These are phyloP conservation scores for Oasisia sp. DNA, from an alignment of 2,888 invertebrate genomes.

Conservation along the genomic window DNA sequence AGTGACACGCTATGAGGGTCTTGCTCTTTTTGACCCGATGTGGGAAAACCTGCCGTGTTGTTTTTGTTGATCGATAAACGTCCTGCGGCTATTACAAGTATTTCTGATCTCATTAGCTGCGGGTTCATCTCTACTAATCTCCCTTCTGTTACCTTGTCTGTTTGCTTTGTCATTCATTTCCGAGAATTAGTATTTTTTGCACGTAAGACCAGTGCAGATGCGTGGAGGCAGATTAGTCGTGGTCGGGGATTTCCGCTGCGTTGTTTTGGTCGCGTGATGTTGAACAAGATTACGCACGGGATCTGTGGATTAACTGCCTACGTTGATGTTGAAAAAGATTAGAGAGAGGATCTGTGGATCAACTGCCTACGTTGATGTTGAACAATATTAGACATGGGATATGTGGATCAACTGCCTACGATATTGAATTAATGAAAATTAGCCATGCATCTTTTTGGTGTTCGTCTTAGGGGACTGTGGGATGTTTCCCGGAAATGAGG, in stretches of 20 bases:
- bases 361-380: background rate
- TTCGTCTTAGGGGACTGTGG: background rate
- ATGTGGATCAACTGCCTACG: background rate
- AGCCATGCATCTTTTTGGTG: background rate
- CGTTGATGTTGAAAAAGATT: background rate
- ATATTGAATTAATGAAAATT: background rate
- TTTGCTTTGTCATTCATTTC: background rate
- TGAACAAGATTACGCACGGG: background rate
- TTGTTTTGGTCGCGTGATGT: background rate
- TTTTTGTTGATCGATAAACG: background rate
- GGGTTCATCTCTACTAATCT: background rate
- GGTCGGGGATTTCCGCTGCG: background rate
- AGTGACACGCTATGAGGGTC: background rate
- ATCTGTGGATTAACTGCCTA: background rate
- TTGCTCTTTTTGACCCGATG: background rate
- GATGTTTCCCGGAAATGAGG: no score
- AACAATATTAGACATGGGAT: background rate
- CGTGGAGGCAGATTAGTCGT: background rate
- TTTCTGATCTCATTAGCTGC: background rate
- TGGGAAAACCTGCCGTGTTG: background rate
- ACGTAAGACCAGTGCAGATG: background rate
- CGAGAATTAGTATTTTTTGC: background rate
- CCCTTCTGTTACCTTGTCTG: background rate
- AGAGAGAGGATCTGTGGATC: background rate
- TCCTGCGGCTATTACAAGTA: background rate